These are phyloP conservation scores for Parnassius apollo DNA, from an alignment of 2,888 invertebrate species.

Conservation along the genomic window DNA sequence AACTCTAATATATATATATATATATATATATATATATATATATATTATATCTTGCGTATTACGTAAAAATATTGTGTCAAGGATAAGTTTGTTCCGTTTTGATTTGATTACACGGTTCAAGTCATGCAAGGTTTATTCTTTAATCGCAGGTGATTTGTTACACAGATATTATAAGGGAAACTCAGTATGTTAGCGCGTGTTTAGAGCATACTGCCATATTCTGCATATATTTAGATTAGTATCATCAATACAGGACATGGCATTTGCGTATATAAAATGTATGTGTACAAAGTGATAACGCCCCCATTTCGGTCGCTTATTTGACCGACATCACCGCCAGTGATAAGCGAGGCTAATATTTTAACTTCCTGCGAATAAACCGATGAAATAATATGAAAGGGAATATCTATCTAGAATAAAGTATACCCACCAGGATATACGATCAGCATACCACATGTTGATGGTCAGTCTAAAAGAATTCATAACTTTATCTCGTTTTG, in stretches of 20 bases:
- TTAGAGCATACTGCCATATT: neutral
- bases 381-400: neutral
- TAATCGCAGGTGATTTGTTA: too few relatives aligned
- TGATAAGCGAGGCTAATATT: slow-evolving; percentile 48
- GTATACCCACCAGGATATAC: too few relatives aligned
- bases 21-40: too few relatives aligned
- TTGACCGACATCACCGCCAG: slow-evolving; percentile 49
- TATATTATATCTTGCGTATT: too few relatives aligned
- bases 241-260: slow-evolving; percentile 17
- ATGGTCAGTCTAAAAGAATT: too few relatives aligned
- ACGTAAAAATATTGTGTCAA: too few relatives aligned
- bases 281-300: slow-evolving; percentile 48
- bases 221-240: slow-evolving; percentile 13
- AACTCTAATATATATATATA: too few relatives aligned
- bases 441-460: too few relatives aligned
- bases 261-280: slow-evolving; percentile 21
- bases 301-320: slow-evolving; percentile 53
- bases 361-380: slow-evolving; percentile 25
- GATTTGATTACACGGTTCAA: too few relatives aligned
- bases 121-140: too few relatives aligned
- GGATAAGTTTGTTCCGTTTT: too few relatives aligned
- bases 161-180: neutral
- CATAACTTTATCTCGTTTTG: too few relatives aligned
- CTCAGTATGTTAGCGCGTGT: neutral
- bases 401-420: neutral